Evolutionary conservation across 1,140 invertebrate genomes (phyloP).

Genomic region (Brachionus sp.): DNA sequence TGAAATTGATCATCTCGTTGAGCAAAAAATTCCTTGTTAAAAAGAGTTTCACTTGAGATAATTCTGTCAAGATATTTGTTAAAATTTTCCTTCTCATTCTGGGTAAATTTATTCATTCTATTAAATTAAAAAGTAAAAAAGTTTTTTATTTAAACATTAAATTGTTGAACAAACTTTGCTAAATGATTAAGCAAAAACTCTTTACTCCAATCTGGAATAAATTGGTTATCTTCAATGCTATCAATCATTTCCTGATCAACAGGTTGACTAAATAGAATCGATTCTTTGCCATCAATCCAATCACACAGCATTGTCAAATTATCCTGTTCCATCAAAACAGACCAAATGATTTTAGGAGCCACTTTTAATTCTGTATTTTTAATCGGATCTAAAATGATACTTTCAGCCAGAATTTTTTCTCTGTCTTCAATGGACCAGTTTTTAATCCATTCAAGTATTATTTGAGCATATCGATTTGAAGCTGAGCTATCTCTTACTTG

Average conservation of each 20-base stretch:
- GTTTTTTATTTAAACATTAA: not conserved
- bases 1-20: not conserved
- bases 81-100: not conserved
- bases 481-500: not conserved
- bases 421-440: not conserved
- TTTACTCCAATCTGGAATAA: not conserved
- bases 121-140: not conserved
- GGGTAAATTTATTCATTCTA: not conserved
- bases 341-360: not conserved
- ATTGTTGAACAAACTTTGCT: not conserved
- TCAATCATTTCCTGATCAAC: constrained; percentile 27
- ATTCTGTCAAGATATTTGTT: not conserved
- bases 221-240: not conserved
- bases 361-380: not conserved
- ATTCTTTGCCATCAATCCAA: constrained; percentile 3
- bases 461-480: constrained; percentile 14
- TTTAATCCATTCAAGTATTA: constrained; percentile 23
- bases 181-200: not conserved
- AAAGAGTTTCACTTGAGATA: not conserved
- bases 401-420: constrained; percentile 5
- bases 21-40: not conserved
- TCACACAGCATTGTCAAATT: not conserved
- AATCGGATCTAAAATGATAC: not conserved
- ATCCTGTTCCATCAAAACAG: constrained; percentile 4
- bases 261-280: not conserved